Evolutionary conservation across 2,888 invertebrate genomes (phyloP).

Genomic region (Rugalucina vietnamica): DNA sequence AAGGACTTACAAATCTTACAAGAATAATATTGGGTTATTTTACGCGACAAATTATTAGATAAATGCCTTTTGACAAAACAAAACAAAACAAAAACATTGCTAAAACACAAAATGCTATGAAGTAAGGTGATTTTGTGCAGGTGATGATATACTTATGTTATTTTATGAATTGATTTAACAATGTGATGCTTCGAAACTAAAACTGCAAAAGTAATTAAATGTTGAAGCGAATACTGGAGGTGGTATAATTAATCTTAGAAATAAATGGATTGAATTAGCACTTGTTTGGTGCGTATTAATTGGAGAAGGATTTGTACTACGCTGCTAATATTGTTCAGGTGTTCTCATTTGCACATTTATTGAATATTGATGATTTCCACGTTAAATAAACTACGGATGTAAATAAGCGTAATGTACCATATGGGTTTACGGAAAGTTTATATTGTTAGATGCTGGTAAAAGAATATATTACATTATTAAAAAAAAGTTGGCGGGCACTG

Average conservation of each 20-base stretch:
- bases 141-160: not conserved
- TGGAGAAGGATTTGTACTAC: not conserved
- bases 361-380: not conserved
- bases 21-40: no score
- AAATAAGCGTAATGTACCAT: no score
- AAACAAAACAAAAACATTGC: no score
- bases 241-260: not conserved
- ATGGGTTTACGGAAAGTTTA: no score
- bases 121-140: no score
- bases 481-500: no score
- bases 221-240: not conserved
- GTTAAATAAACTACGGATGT: not conserved
- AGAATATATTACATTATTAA: no score
- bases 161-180: not conserved
- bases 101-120: no score
- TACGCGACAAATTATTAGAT: no score
- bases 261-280: not conserved
- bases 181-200: not conserved
- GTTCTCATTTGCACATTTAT: not conserved
- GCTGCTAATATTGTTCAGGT: not conserved
- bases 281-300: not conserved
- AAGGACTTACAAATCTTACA: no score
- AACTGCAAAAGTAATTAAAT: not conserved
- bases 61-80: no score
- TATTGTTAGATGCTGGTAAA: no score